Evolutionary conservation across 1,140 invertebrate genomes (phyloP).

Genomic region (Pectinophora gossypiella): DNA sequence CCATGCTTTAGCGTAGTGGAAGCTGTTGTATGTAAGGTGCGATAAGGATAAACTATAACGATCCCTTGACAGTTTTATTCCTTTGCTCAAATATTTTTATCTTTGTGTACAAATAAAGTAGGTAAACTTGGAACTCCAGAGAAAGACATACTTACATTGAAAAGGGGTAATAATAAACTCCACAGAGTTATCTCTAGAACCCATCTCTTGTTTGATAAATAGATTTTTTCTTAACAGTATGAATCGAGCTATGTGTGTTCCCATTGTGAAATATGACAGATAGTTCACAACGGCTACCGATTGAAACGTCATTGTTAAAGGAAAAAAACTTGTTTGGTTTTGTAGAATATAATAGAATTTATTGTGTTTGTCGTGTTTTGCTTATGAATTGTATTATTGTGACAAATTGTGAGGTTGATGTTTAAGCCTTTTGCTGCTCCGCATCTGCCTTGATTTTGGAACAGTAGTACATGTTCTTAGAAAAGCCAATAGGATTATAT

Average conservation of each 20-base stretch:
- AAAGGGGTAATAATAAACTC: constrained; percentile 64
- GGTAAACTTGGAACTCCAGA: background rate
- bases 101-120: background rate
- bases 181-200: constrained; percentile 50
- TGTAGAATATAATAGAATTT: constrained; percentile 41
- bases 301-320: constrained; percentile 57
- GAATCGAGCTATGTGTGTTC: constrained; percentile 40
- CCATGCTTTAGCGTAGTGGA: too few relatives aligned
- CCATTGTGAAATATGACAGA: constrained; percentile 66
- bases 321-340: constrained; percentile 53
- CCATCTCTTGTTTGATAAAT: constrained; percentile 65
- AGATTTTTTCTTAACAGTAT: constrained; percentile 55
- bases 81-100: background rate
- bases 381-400: constrained; percentile 66
- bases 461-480: constrained; percentile 22
- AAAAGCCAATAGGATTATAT: constrained; percentile 13
- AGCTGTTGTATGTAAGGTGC: background rate
- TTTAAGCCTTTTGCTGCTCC: constrained; percentile 51
- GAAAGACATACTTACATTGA: constrained; percentile 27
- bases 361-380: constrained; percentile 63
- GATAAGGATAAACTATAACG: background rate
- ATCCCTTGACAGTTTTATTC: background rate
- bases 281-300: constrained; percentile 61
- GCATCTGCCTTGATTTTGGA: constrained; percentile 29
- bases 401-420: constrained; percentile 61